These are phyloP conservation scores for Papilio polyxenes DNA, from an alignment of 1,140 invertebrate genomes.

Conservation along the genomic window DNA sequence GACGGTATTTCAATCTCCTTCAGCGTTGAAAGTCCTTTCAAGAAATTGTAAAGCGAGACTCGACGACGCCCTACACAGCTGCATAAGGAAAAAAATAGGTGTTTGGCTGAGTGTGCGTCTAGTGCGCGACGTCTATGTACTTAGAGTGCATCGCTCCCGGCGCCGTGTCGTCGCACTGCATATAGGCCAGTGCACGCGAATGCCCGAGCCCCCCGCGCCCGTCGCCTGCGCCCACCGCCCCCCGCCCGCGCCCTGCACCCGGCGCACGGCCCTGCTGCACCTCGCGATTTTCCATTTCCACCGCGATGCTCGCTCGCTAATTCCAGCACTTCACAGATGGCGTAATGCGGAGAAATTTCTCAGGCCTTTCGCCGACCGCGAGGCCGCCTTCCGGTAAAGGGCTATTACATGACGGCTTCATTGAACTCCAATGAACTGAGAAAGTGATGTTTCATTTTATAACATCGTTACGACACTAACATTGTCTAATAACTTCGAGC, in stretches of 20 bases:
- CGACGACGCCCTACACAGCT: slow-evolving; percentile 66
- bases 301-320: slow-evolving; percentile 65
- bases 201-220: slow-evolving; percentile 60
- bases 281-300: slow-evolving; percentile 79
- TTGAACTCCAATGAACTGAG: not conserved
- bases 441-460: slow-evolving; percentile 20
- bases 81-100: slow-evolving; percentile 72
- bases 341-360: slow-evolving; percentile 67
- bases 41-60: slow-evolving; percentile 72
- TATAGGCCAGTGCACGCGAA: slow-evolving; percentile 79
- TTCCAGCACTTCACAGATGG: slow-evolving; percentile 63
- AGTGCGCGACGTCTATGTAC: slow-evolving; percentile 72
- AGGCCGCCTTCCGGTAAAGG: slow-evolving; percentile 52
- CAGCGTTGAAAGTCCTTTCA: slow-evolving; percentile 69
- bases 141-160: slow-evolving; percentile 78
- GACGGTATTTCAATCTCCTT: slow-evolving; percentile 67
- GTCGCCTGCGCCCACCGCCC: slow-evolving; percentile 39
- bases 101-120: slow-evolving; percentile 73
- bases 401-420: slow-evolving; percentile 42
- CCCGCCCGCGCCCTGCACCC: slow-evolving; percentile 38
- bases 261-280: slow-evolving; percentile 53
- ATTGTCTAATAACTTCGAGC: not conserved
- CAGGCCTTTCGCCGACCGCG: slow-evolving; percentile 53
- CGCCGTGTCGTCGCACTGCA: slow-evolving; percentile 79
- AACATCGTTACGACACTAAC: slow-evolving; percentile 11